Percentiles rank a stretch among this genome's conserved stretches.
Evolutionary conservation across 2,113 vertebrate species (phyloP).

Genomic region (Rhinoptilus africanus): DNA sequence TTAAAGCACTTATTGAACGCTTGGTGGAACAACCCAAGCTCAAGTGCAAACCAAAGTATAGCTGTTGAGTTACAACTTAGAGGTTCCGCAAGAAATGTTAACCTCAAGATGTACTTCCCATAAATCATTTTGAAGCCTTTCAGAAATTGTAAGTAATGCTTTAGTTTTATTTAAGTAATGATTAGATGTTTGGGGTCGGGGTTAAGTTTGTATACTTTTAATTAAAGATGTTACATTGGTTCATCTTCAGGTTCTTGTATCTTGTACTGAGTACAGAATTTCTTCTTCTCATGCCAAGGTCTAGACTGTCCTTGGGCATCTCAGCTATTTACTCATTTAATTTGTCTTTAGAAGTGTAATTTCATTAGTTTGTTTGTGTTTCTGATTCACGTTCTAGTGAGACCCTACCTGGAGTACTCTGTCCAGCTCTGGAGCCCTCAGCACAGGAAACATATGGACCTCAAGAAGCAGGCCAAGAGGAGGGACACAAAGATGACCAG

Average conservation of each 20-base stretch:
- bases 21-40: background rate
- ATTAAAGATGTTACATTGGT: background rate
- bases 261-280: background rate
- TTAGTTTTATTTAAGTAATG: background rate
- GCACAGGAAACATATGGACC: background rate
- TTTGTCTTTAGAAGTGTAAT: background rate
- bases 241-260: background rate
- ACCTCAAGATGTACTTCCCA: background rate
- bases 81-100: background rate
- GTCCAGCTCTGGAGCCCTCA: background rate
- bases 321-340: background rate
- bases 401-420: background rate
- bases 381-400: background rate
- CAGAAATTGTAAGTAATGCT: background rate
- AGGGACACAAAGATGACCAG: background rate
- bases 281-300: background rate
- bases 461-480: background rate
- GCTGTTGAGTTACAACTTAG: background rate
- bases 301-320: background rate
- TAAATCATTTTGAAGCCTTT: background rate
- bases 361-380: background rate
- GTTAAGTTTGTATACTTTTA: background rate
- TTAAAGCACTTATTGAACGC: background rate
- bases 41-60: background rate
- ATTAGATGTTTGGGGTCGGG: background rate